Percentiles rank a stretch among this genome's conserved stretches.
Evolutionary conservation across 1,140 invertebrate genomes (phyloP).

Genomic region (Scaptomyza hsui): DNA sequence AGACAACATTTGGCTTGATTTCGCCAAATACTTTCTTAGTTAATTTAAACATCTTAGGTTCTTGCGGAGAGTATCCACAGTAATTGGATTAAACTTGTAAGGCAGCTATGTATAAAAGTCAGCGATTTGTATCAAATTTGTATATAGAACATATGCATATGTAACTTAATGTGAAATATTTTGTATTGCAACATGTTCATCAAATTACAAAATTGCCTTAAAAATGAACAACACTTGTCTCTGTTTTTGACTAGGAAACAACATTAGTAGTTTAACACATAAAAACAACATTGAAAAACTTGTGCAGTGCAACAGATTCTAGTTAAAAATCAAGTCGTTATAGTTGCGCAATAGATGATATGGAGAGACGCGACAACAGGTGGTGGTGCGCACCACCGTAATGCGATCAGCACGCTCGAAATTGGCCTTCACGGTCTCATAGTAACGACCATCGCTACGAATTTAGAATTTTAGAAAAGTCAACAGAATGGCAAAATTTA

Average conservation of each 20-base stretch:
- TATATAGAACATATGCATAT: constrained; percentile 40
- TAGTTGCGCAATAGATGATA: constrained; percentile 96
- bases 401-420: constrained; percentile 98
- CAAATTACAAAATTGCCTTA: constrained; percentile 49
- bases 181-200: constrained; percentile 44
- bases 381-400: constrained; percentile 97
- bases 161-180: constrained; percentile 44
- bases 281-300: constrained; percentile 5
- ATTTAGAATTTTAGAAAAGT: neutral
- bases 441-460: constrained; percentile 97
- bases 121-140: constrained; percentile 41
- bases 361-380: constrained; percentile 95
- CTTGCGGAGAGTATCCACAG: neutral
- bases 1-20: constrained; percentile 13
- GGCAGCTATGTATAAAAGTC: constrained; percentile 23
- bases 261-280: constrained; percentile 32
- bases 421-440: constrained; percentile 99
- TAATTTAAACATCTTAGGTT: constrained; percentile 1
- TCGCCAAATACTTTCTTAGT: constrained; percentile 1
- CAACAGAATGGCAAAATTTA: neutral
- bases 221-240: constrained; percentile 20
- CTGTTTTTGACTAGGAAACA: constrained; percentile 13
- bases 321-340: constrained; percentile 97
- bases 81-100: neutral
- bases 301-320: constrained; percentile 23